Evolutionary conservation across 2,113 vertebrate genomes (phyloP), one percentile per base, ranked within the genome.

Genomic region (Columba livia): DNA sequence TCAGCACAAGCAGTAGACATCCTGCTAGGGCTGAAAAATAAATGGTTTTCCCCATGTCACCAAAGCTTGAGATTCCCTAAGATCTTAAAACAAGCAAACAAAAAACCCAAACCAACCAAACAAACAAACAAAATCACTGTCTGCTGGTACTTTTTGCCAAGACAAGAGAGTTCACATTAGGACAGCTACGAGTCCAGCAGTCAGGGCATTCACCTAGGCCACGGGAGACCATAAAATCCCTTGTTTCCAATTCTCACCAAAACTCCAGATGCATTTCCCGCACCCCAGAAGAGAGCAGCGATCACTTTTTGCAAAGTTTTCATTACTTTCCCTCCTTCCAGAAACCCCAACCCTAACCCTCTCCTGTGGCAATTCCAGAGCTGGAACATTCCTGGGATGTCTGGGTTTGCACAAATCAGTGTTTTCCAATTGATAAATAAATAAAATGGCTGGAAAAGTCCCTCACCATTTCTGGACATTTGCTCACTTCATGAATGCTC

Each of bases 401-500:
- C 54, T 66, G 51, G 8, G 24, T 34, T 73, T 67, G 74, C 16
- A 29, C 11, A 72, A 28, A 36, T 28, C 67, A 61, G 34, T 51
- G 26, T 48, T 69, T 73, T 58, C 74, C 67, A 53, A 26, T 11
- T 38, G 40, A 58, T 28, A 61, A 50, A 31, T 11, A 56, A 56
- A 58, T 23, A 61, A 48, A 64, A 16, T 24, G 25, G 50, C 36
- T 25, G 28, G 36, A 58, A 79, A 79, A 51, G 53, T 34, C 47
- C 53, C 67, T 80, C 47, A 31, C 8, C 1, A 0, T 28, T n/a
- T 48, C 28, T 40, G n/a, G 67, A 54, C 47, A 31, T 38, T 29
- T 26, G 34, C n/a, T 54, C 28, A 29, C 47, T 47, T 48, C 28
- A 38, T 3, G 25, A n/a, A 50, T 1, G 2, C 1, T 0, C 19